Evolutionary conservation across 2,113 vertebrate species (phyloP).

Genomic region (Vulpes vulpes): DNA sequence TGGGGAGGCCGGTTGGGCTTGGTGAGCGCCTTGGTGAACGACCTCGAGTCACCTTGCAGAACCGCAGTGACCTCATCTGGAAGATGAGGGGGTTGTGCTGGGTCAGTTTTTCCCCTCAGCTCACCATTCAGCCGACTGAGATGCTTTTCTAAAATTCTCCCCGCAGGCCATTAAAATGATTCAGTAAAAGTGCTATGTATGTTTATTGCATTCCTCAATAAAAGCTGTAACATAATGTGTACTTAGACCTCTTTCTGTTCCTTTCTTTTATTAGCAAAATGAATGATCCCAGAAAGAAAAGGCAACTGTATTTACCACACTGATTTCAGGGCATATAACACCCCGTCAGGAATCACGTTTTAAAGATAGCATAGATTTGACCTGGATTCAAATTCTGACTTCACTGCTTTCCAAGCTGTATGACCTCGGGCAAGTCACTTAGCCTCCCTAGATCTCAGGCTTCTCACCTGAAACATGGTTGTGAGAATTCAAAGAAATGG

Average conservation of each 20-base stretch:
- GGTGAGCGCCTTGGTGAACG: background rate
- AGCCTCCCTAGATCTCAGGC: background rate
- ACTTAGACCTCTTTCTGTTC: background rate
- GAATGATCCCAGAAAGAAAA: constrained; percentile 43
- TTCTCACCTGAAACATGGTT: background rate
- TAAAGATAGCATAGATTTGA: background rate
- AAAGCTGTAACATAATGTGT: background rate
- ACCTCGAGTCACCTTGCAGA: constrained; percentile 65
- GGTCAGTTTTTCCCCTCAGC: background rate
- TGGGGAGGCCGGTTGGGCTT: constrained; percentile 51
- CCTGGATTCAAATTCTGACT: background rate
- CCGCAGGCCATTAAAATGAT: background rate
- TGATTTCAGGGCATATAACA: background rate
- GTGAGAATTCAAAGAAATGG: background rate
- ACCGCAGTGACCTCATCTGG: constrained; percentile 55
- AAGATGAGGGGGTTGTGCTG: background rate
- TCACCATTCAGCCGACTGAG: background rate
- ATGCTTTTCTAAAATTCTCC: constrained; percentile 17
- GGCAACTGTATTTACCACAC: background rate
- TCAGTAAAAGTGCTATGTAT: background rate
- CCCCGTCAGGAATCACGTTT: background rate
- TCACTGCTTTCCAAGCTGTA: background rate
- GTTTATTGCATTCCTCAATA: background rate
- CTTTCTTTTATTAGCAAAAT: constrained; percentile 11
- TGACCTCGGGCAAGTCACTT: background rate